Base-by-base conservation (phyloP, 2,888 invertebrate genomes). In the Orchesella flavescens region DNA sequence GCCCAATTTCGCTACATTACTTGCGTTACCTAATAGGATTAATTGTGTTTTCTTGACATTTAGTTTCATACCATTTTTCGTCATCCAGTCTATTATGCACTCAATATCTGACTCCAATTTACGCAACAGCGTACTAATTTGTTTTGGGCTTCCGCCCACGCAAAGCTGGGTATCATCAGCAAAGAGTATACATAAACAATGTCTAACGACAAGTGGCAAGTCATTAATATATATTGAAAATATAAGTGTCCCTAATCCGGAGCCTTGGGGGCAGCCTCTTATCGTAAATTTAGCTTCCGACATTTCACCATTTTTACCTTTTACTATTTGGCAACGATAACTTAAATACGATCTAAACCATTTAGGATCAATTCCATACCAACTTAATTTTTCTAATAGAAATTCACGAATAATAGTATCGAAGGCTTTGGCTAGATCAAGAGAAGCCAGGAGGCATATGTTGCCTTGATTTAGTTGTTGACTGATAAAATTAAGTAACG, bases 371-470 rank as follows among this genome's bases (percentile, higher is more conserved):
- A 65, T 65, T 0, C 65, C 65, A 43, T 76, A 76, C 76, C 76
- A 76, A 3, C 12, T 13, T 1, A 76, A 23, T 43, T 76, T 76
- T 24, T 46, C 21, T 15, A 76, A 5, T 10, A 76, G 65, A 10
- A 76, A 5, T 19, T 65, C 19, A 7, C 53, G 10, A 17, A 15
- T 9, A 10, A 66, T 49, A 2, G 13, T 55, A 24, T 76, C 76
- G 49, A 76, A 76, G 1, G 76, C 76, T 65, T 76, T 76, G 0
- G 23, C 7, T 15, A 76, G 34, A 49, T 77, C 77, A 1, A 77
- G 44, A 5, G 69, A 24, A 3, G 69, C 17, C 1, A 77, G 24
- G 1, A 59, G 9, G 23, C 68, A 77, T 1, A 77, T 23, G 12
- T 72, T 72, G 1, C 65, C 65, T 1, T 15, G 12, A 65, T 65